phyloP scores from a whole-genome alignment of 2,797 vertebrate genomes.

The Sitta carolinensis region DNA sequence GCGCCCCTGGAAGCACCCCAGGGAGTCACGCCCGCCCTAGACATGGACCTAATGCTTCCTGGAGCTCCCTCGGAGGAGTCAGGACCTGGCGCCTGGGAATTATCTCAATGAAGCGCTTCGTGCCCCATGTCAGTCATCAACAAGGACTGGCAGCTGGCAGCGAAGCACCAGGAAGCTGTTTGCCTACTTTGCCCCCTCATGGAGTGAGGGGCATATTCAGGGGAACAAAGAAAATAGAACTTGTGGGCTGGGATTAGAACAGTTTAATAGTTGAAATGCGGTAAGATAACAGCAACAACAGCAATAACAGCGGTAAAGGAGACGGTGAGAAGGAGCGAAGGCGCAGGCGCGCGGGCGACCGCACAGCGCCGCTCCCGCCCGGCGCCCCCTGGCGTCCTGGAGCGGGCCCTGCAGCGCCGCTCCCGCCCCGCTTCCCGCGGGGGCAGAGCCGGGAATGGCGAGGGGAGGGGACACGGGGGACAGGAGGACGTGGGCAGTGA shows the following conservation, averaged over 20 bases:
- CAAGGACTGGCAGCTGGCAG: background rate
- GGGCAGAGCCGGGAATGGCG: background rate
- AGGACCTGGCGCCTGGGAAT: background rate
- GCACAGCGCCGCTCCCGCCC: background rate
- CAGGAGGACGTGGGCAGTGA: no score
- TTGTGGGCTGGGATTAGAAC: background rate
- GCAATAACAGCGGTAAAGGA: background rate
- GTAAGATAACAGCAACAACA: background rate
- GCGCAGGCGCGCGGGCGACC: background rate
- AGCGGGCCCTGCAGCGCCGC: background rate
- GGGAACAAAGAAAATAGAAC: background rate
- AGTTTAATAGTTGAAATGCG: background rate
- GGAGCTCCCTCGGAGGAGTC: background rate
- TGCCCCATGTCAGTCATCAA: background rate
- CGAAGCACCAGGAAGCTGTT: background rate
- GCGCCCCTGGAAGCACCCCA: background rate
- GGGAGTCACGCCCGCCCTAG: background rate
- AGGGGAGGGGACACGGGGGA: no score
- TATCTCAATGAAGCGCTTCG: background rate
- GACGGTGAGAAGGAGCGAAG: background rate
- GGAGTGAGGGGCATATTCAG: background rate
- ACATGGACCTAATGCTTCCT: background rate
- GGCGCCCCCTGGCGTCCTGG: background rate
- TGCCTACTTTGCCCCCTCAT: background rate
- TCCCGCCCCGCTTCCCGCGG: background rate